Evolutionary conservation across 92 coral and sea anemone species (phyloP).

Genomic region (Chrysogorgia sp.): DNA sequence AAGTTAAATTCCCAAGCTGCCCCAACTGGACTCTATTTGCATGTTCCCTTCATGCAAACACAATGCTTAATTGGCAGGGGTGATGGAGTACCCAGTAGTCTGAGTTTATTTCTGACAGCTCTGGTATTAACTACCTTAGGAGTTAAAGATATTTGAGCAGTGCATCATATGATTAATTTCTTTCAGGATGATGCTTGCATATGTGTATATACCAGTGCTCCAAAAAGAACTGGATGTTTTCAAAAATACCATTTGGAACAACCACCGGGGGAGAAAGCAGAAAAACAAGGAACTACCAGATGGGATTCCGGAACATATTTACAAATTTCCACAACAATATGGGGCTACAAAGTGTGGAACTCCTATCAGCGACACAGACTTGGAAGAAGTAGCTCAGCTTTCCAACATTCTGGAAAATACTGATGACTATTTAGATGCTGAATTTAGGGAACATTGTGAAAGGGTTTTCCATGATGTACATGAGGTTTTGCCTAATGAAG

Average conservation of each 20-base stretch:
- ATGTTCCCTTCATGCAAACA: no score
- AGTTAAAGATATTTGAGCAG: no score
- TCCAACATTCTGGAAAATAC: constrained; percentile 3
- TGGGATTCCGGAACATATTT: constrained; percentile 37
- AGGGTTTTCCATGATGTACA: constrained; percentile 1
- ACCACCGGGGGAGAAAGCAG: constrained; percentile 27
- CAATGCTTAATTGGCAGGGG: no score
- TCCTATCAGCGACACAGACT: neutral
- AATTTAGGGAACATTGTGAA: constrained; percentile 8
- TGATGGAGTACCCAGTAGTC: no score
- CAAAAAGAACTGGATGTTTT: constrained; percentile 30
- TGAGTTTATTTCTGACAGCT: no score
- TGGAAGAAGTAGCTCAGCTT: constrained; percentile 9
- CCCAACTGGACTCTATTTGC: no score
- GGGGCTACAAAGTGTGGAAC: constrained; percentile 22
- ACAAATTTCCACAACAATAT: constrained; percentile 12
- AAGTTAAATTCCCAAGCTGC: no score
- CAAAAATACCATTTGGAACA: constrained; percentile 29
- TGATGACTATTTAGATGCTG: constrained; percentile 1
- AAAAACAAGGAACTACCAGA: constrained; percentile 29
- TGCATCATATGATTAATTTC: neutral
- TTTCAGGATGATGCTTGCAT: constrained; percentile 36
- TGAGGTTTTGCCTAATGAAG: constrained; percentile 3
- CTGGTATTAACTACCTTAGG: no score
- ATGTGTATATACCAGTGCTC: constrained; percentile 17